Percentiles rank a stretch among this genome's conserved stretches.
These are phyloP conservation scores for Beris morrisii DNA, from an alignment of 2,888 invertebrate species.

Conservation along the genomic window DNA sequence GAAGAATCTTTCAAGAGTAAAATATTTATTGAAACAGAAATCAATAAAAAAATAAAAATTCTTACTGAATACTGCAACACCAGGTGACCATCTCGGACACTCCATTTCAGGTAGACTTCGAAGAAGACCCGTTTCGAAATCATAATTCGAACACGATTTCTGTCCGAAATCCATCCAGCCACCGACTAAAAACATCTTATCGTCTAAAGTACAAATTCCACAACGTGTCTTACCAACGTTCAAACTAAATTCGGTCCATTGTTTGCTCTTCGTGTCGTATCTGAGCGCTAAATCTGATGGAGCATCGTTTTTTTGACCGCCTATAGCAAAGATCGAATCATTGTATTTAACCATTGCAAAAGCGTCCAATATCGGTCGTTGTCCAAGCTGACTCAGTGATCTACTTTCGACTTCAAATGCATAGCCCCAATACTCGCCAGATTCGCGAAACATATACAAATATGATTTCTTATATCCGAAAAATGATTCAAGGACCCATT, in stretches of 20 bases:
- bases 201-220: slow-evolving; percentile 1
- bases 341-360: neutral
- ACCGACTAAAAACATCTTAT: slow-evolving; percentile 9
- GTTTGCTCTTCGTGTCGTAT: neutral
- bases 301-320: neutral
- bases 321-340: neutral
- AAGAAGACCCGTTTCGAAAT: neutral
- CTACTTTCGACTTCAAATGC: neutral
- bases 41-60: too few species aligned
- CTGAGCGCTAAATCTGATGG: neutral
- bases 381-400: neutral
- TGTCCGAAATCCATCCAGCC: neutral
- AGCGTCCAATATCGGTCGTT: neutral
- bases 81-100: neutral
- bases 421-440: neutral
- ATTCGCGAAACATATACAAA: neutral
- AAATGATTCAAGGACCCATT: neutral
- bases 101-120: neutral
- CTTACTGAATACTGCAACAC: neutral
- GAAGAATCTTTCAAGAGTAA: neutral
- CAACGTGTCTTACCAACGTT: neutral
- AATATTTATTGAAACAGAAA: neutral
- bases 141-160: neutral
- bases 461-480: neutral
- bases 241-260: neutral